phyloP scores from a whole-genome alignment of 1,140 invertebrate species.

The Drosophila subpulchrella region DNA sequence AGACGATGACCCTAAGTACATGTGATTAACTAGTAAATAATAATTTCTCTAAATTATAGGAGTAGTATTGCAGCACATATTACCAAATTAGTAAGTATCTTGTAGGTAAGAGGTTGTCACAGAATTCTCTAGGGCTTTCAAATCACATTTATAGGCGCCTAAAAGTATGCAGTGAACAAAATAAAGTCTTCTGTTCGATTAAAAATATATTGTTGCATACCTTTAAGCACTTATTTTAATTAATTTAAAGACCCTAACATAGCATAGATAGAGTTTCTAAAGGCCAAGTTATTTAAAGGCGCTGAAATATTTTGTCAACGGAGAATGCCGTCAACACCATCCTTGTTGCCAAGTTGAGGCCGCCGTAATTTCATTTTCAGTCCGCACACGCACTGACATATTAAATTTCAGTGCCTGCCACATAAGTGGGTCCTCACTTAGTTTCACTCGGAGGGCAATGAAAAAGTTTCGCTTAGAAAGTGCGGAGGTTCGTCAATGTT shows the following conservation, averaged over 20 bases:
- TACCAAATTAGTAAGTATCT: background rate
- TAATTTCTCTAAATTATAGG: background rate
- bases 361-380: constrained; percentile 42
- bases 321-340: background rate
- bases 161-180: too few species aligned
- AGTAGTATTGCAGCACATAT: background rate
- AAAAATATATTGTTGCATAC: too few species aligned
- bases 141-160: too few species aligned
- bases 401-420: constrained; percentile 38
- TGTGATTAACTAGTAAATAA: background rate
- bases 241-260: too few species aligned
- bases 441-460: constrained; percentile 47
- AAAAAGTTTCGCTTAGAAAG: constrained; percentile 46
- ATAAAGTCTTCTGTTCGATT: too few species aligned
- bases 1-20: background rate
- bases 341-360: background rate
- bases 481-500: constrained; percentile 31
- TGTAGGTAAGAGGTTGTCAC: too few species aligned
- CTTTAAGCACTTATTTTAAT: too few species aligned
- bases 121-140: too few species aligned
- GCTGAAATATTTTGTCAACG: background rate
- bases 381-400: constrained; percentile 23
- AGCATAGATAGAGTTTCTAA: background rate
- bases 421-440: constrained; percentile 46
- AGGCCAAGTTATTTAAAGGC: background rate